These are phyloP conservation scores for Drosophila lini DNA, from an alignment of 1,140 invertebrate species.

Conservation along the genomic window DNA sequence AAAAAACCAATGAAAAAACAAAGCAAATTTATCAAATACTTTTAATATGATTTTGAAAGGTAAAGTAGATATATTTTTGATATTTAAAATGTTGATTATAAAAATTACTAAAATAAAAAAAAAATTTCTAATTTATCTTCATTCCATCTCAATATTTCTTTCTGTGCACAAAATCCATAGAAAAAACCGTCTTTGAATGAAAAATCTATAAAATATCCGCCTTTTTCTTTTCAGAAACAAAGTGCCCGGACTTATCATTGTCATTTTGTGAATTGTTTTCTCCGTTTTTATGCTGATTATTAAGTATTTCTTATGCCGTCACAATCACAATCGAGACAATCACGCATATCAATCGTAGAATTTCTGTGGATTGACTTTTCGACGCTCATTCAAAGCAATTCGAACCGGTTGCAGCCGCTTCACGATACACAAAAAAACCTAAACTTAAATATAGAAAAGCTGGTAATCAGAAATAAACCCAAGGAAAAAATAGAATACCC, in stretches of 20 bases:
- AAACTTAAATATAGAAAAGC: slow-evolving; percentile 44
- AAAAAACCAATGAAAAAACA: too few species aligned
- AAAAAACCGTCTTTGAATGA: background rate
- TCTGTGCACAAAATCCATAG: background rate
- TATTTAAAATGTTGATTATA: too few species aligned
- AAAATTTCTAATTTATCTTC: too few species aligned
- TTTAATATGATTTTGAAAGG: too few species aligned
- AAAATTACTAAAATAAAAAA: too few species aligned
- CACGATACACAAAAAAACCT: slow-evolving; percentile 11
- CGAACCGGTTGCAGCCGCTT: slow-evolving; percentile 36
- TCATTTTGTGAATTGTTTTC: slow-evolving; percentile 12
- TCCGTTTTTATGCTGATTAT: slow-evolving; percentile 32
- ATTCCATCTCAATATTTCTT: too few species aligned
- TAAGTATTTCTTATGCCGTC: slow-evolving; percentile 17
- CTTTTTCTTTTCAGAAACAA: slow-evolving; percentile 13
- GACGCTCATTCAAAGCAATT: slow-evolving; percentile 24
- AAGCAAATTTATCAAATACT: too few species aligned
- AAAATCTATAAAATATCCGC: background rate
- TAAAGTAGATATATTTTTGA: too few species aligned
- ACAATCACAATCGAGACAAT: slow-evolving; percentile 42
- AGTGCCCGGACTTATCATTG: slow-evolving; percentile 31
- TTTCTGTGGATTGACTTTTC: slow-evolving; percentile 24
- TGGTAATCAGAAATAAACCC: slow-evolving; percentile 34
- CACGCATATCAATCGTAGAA: slow-evolving; percentile 33
- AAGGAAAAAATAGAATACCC: slow-evolving; percentile 25